Percentiles rank a stretch among this genome's conserved stretches.
phyloP scores from a whole-genome alignment of 1,140 invertebrate species.

The Drosophila watanabei region DNA sequence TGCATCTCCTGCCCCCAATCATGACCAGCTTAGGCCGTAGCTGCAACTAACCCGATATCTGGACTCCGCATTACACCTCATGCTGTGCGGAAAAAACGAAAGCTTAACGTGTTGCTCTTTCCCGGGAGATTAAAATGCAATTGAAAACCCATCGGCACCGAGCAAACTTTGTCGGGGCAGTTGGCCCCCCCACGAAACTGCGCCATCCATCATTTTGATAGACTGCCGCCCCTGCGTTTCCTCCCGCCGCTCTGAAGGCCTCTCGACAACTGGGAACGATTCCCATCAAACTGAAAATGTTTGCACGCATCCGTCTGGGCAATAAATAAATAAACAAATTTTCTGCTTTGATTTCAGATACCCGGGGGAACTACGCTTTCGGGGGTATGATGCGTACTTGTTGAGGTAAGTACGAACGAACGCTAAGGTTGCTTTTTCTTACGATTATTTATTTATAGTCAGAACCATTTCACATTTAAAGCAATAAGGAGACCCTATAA shows the following conservation, averaged over 20 bases:
- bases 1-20: constrained; percentile 52
- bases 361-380: neutral
- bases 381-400: constrained; percentile 7
- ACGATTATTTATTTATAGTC: neutral
- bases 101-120: constrained; percentile 26
- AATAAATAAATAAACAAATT: constrained; percentile 67
- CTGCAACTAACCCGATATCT: constrained; percentile 10
- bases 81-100: constrained; percentile 17
- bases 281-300: constrained; percentile 49
- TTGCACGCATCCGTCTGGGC: constrained; percentile 55
- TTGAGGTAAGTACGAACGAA: neutral
- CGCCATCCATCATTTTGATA: constrained; percentile 43
- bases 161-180: constrained; percentile 20
- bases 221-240: constrained; percentile 15
- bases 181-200: constrained; percentile 10
- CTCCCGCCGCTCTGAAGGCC: neutral
- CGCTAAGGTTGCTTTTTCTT: neutral
- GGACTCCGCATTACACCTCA: constrained; percentile 19
- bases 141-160: constrained; percentile 45
- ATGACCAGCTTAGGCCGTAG: constrained; percentile 40
- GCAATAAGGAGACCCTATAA: neutral
- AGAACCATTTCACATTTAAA: neutral
- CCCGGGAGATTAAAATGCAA: constrained; percentile 44
- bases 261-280: constrained; percentile 59
- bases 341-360: constrained; percentile 27